Percentiles rank a stretch among this genome's conserved stretches.
Evolutionary conservation across 2,888 invertebrate genomes (phyloP).

Genomic region (Drosophila silvestris): DNA sequence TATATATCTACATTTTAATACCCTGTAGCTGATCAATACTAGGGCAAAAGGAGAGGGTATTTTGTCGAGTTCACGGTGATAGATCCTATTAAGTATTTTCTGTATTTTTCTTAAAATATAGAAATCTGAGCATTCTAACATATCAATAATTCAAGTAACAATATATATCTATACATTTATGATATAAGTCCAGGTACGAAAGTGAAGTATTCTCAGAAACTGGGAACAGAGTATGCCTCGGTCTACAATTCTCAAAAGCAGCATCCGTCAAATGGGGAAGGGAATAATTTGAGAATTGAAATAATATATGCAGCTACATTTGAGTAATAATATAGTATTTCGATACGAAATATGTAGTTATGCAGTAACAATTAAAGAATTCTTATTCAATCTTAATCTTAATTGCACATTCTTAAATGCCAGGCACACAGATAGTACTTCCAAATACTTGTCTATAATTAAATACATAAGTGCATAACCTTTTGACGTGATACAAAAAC

Average conservation of each 20-base stretch:
- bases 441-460: slow-evolving; percentile 8
- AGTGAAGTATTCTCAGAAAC: background rate
- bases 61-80: background rate
- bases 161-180: background rate
- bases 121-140: background rate
- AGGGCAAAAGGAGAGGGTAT: background rate
- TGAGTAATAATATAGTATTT: slow-evolving; percentile 1
- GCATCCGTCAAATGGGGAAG: background rate
- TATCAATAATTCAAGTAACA: background rate
- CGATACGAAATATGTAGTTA: background rate
- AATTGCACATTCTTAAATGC: slow-evolving; percentile 3
- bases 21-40: background rate
- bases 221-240: background rate
- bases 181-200: background rate
- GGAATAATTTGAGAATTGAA: background rate
- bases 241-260: background rate
- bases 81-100: background rate
- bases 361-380: background rate
- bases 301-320: background rate
- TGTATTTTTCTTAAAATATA: too few relatives aligned
- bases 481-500: background rate
- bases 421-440: background rate
- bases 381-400: background rate
- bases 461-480: background rate
- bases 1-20: slow-evolving; percentile 8